A percentile compares a stretch with the other conserved stretches of the same genome.
phyloP scores from a whole-genome alignment of 2,797 vertebrate genomes.

The Lagocephalus sceleratus region DNA sequence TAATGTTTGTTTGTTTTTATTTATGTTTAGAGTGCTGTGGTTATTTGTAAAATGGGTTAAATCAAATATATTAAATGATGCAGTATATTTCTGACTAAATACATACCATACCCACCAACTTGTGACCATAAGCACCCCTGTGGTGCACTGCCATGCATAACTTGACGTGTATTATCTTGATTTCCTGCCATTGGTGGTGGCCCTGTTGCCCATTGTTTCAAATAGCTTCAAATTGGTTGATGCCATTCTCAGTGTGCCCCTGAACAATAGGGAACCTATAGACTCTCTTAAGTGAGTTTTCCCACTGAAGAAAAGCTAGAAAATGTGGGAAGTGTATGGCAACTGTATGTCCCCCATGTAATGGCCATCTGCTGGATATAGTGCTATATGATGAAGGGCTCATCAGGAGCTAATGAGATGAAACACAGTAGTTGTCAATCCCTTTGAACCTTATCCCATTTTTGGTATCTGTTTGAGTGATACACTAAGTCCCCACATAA shows the following conservation, averaged over 20 bases:
- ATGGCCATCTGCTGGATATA: constrained; percentile 41
- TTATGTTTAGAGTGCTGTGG: no score
- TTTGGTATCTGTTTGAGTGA: constrained; percentile 39
- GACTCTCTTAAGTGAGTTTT: constrained; percentile 47
- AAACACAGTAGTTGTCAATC: constrained; percentile 55
- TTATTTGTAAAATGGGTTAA: no score
- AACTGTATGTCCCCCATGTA: constrained; percentile 56
- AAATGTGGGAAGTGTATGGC: background rate
- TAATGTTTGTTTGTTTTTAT: no score
- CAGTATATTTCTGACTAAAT: no score
- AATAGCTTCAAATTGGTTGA: constrained; percentile 50
- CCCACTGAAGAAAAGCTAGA: constrained; percentile 25
- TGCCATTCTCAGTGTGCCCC: constrained; percentile 33
- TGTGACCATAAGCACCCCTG: background rate
- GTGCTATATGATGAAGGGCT: constrained; percentile 39
- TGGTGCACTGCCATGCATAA: constrained; percentile 41
- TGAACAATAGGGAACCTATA: constrained; percentile 29
- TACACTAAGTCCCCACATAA: constrained; percentile 40
- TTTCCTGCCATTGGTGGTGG: constrained; percentile 29
- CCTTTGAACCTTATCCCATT: constrained; percentile 43
- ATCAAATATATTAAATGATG: constrained; percentile 4
- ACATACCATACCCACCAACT: constrained; percentile 3
- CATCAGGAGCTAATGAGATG: constrained; percentile 61
- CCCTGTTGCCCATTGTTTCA: constrained; percentile 46
- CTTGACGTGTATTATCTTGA: constrained; percentile 55